phyloP scores from a whole-genome alignment of 2,113 vertebrate species.

The Aleadryas rufinucha region DNA sequence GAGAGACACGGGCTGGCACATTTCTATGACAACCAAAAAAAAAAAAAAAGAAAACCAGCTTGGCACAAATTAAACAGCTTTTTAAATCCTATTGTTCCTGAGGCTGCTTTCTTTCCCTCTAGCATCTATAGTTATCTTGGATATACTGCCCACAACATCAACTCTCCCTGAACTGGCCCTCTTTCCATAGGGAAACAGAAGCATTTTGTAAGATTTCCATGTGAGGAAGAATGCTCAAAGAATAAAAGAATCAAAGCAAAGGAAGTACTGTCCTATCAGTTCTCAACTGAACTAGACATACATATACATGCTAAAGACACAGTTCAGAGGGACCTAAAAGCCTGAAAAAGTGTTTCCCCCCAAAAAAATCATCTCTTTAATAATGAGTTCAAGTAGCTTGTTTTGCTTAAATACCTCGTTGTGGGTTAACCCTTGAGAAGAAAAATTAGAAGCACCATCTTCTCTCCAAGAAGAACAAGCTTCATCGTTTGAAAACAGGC shows the following conservation, averaged over 20 bases:
- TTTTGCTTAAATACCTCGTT: background rate
- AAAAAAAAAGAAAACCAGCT: background rate
- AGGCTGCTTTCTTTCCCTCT: background rate
- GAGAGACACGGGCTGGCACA: constrained; percentile 58
- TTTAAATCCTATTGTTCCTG: background rate
- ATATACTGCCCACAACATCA: background rate
- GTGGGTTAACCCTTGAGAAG: background rate
- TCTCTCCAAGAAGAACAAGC: background rate
- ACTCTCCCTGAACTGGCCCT: background rate
- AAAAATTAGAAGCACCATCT: background rate
- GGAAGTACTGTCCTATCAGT: background rate
- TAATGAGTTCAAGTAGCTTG: background rate
- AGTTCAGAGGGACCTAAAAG: background rate
- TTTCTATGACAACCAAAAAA: constrained; percentile 59
- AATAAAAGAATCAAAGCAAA: background rate
- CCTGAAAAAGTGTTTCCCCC: background rate
- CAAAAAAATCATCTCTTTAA: background rate
- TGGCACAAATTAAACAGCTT: constrained; percentile 2
- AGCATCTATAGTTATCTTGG: background rate
- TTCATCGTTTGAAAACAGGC: background rate
- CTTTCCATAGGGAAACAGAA: background rate
- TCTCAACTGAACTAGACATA: background rate
- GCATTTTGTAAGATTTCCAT: background rate
- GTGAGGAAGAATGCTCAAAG: background rate
- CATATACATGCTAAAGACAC: background rate